Evolutionary conservation across 2,797 vertebrate species (phyloP), one percentile per base, ranked within the genome.

Genomic region (Melanotaenia parkinsoni): DNA sequence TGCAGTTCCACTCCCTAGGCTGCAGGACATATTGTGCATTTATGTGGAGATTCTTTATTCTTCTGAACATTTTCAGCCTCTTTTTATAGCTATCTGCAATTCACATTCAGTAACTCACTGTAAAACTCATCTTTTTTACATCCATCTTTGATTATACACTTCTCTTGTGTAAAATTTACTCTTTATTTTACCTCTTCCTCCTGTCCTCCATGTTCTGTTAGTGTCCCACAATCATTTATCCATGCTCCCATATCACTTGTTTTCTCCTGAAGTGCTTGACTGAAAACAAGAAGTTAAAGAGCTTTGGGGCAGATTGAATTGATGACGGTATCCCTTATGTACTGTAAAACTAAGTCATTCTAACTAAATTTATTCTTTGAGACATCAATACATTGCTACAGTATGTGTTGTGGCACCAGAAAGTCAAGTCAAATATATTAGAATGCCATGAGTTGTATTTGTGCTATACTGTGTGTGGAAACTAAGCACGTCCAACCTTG

Each of bases 51-150:
- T 61, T 74, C 24, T 47, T 68, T 84, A 69, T 74, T 65, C 72
- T 77, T 76, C 24, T 56, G 45, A 18, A 79, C 67, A 37, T 67
- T 45, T 70, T 64, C 54, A 54, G 62, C 61, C 40, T 45, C 81
- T 65, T 38, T 59, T 60, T 38, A 53, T 54, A 47, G 33, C 59
- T 40, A n/a, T 58, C 61, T 74, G 72, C 63, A 32, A 74, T 71
- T 76, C 63, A 64, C 70, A 67, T 66, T 58, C 62, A 60, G 50
- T 68, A 74, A 80, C 63, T 82, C 64, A 68, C 83, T 10, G 33
- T 74, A 62, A 75, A 73, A 63, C 67, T 63, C 58, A 66, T 67
- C 77, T 58, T 79, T 67, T 76, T 80, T 65, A 72, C 70, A 50
- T 26, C 53, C 56, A 67, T 69, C 56, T 74, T 66, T 81, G 70